A percentile compares a stretch with the other conserved stretches of the same genome.
phyloP scores from a whole-genome alignment of 1,140 invertebrate species.

The Mamestra configurata region DNA sequence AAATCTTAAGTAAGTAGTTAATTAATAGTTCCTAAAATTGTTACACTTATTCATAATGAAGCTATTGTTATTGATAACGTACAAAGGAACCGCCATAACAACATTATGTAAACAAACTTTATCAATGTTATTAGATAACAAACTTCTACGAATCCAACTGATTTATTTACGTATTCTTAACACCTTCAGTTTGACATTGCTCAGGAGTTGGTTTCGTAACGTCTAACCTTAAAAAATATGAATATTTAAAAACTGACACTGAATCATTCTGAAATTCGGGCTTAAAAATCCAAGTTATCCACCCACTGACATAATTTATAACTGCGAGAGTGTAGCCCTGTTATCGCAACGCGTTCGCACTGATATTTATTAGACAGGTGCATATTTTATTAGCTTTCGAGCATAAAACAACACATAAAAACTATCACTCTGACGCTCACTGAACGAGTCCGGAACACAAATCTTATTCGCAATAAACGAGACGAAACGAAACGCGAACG shows the following conservation, averaged over 20 bases:
- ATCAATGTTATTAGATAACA: slow-evolving; percentile 17
- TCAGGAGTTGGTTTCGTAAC: neutral
- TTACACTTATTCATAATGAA: slow-evolving; percentile 22
- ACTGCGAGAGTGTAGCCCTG: slow-evolving; percentile 54
- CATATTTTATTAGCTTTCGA: slow-evolving; percentile 70
- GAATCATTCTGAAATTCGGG: slow-evolving; percentile 5
- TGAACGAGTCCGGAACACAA: slow-evolving; percentile 59
- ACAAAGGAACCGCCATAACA: neutral
- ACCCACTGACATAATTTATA: slow-evolving; percentile 65
- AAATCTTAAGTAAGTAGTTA: neutral
- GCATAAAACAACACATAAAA: slow-evolving; percentile 71
- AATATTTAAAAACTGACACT: slow-evolving; percentile 13
- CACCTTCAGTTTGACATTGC: neutral
- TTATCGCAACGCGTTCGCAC: slow-evolving; percentile 64
- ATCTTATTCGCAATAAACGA: slow-evolving; percentile 79
- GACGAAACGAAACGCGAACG: slow-evolving; percentile 73
- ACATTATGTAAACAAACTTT: slow-evolving; percentile 14
- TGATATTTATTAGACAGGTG: slow-evolving; percentile 69
- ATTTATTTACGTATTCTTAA: neutral
- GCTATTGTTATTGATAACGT: slow-evolving; percentile 34
- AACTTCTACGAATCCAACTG: neutral
- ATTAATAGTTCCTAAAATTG: slow-evolving; percentile 1
- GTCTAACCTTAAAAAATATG: neutral
- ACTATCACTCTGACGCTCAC: slow-evolving; percentile 62
- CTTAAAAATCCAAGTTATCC: slow-evolving; percentile 56